A percentile compares a stretch with the other conserved stretches of the same genome.
Conservation (phyloP, 2,113 vertebrate species). For the Eubucco bourcierii region DNA sequence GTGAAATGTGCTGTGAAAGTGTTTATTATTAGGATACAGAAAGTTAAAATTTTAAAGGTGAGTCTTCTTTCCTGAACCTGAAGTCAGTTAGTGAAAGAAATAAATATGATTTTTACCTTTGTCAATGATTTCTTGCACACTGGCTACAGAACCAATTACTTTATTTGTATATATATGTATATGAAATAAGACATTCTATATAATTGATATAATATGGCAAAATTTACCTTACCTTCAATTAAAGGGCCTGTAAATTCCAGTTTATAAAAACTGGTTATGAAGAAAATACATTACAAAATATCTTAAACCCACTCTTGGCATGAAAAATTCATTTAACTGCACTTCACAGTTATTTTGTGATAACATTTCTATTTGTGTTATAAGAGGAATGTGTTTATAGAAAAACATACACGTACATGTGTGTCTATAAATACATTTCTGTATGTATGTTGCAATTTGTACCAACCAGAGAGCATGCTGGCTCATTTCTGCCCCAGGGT, state of each 20-base stretch:
- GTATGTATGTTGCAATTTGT: not conserved
- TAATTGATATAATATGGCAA: not conserved
- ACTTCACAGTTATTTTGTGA: conserved; percentile 16
- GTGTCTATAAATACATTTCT: not conserved
- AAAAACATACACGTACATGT: not conserved
- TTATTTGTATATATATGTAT: not conserved
- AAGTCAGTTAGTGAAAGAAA: not conserved
- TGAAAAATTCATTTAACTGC: not conserved
- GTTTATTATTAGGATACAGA: not conserved
- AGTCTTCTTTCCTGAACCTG: not conserved
- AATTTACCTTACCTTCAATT: not conserved
- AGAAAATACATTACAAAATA: not conserved
- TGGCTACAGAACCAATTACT: not conserved
- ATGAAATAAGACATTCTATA: not conserved
- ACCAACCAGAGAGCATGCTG: not conserved
- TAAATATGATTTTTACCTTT: not conserved
- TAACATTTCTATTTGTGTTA: not conserved
- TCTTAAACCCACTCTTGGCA: not conserved
- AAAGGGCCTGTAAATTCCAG: conserved; percentile 11
- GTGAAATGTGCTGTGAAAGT: not conserved
- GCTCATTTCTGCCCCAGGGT: not conserved
- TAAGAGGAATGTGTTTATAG: not conserved
- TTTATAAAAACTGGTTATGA: conserved; percentile 29
- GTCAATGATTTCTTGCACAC: not conserved
- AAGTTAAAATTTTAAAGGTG: not conserved